These are phyloP conservation scores for Todiramphus chloris DNA, from an alignment of 2,113 vertebrate species.

Conservation along the genomic window DNA sequence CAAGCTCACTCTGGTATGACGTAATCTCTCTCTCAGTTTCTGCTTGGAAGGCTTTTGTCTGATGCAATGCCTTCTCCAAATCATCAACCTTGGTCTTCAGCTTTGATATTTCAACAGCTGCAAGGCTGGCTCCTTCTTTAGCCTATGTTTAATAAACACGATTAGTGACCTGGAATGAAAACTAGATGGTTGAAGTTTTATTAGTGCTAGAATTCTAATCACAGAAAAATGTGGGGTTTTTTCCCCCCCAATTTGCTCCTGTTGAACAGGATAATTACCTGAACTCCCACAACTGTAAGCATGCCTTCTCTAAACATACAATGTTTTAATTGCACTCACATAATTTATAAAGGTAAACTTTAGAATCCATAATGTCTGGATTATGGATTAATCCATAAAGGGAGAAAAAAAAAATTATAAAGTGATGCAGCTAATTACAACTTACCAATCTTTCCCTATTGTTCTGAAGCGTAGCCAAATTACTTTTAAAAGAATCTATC, in stretches of 20 bases:
- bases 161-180: background rate
- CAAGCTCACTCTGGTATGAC: conserved; percentile 66
- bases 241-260: background rate
- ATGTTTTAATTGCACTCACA: background rate
- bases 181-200: background rate
- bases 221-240: background rate
- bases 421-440: background rate
- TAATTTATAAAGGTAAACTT: background rate
- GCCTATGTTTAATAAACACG: conserved; percentile 38
- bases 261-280: background rate
- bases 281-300: background rate
- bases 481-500: conserved; percentile 53
- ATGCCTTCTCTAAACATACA: background rate
- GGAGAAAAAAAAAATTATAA: background rate
- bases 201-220: background rate
- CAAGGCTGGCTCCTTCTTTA: conserved; percentile 64
- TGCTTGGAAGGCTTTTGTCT: conserved; percentile 62
- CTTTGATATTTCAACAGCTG: conserved; percentile 66
- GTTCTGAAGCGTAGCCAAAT: conserved; percentile 35
- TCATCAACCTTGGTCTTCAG: conserved; percentile 68
- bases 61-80: conserved; percentile 68
- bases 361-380: background rate
- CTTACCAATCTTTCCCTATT: conserved; percentile 73
- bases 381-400: no score
- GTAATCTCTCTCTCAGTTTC: conserved; percentile 63